Conservation (phyloP, 2,888 invertebrate species). For the Orthosia incerta region DNA sequence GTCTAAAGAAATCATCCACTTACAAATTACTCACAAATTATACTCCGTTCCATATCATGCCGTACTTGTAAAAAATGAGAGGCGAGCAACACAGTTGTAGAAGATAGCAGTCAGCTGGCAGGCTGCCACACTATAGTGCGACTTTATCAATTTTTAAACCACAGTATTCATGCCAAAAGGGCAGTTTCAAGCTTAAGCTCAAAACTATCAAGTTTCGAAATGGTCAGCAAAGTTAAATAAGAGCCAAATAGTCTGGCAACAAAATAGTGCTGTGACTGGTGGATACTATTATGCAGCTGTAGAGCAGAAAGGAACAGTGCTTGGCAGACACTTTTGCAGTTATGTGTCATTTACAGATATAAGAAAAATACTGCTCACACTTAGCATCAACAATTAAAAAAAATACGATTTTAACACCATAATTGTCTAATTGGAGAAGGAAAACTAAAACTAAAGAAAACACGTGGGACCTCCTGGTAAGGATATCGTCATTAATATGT, state of each 20-base stretch:
- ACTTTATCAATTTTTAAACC: conserved; percentile 55
- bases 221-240: conserved; percentile 43
- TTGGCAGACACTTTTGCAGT: background rate
- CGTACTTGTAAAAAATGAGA: conserved; percentile 22
- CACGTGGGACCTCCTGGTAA: too few relatives aligned
- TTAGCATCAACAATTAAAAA: too few relatives aligned
- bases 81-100: conserved; percentile 18
- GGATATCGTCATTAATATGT: too few relatives aligned
- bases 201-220: conserved; percentile 47
- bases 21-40: background rate
- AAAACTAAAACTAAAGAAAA: too few relatives aligned
- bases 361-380: too few relatives aligned
- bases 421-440: too few relatives aligned
- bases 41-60: background rate
- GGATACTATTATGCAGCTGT: background rate
- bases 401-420: too few relatives aligned
- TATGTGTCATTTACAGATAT: background rate
- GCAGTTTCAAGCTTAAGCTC: conserved; percentile 44
- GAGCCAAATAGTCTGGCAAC: conserved; percentile 34
- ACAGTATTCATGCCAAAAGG: conserved; percentile 52
- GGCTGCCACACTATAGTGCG: conserved; percentile 45
- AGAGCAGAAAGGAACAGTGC: background rate
- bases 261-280: background rate
- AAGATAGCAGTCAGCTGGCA: conserved; percentile 40
- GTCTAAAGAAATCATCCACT: too few relatives aligned